Base-by-base conservation (phyloP, 2,888 invertebrate species). In the Mystacides longicornis region DNA sequence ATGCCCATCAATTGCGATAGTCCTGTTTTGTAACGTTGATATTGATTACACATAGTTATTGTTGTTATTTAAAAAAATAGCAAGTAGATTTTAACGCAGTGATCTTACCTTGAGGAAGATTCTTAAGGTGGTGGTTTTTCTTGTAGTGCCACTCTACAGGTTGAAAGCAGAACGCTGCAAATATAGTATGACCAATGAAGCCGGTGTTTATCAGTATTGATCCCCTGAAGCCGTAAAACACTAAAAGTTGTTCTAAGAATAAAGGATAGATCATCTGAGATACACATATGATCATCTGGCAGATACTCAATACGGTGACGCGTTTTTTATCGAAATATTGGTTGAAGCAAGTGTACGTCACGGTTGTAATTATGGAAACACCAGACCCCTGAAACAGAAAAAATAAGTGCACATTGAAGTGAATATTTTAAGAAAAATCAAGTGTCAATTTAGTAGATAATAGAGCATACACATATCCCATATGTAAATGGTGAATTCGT, bases 311-410 rank as follows among this genome's bases (percentile, higher is more conserved):
- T 1, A 83, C 78, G 57, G 79, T 75, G 0, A 81, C 80, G 63
- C 83, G 74, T 64, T 73, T 81, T 57, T 71, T 76, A 9, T 79
- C 73, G 62, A 82, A 86, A 64, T 83, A 85, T 37, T 74, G 71
- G 62, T 85, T 85, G 51, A 86, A 72, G 1, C 80, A 79, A 1
- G 83, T 78, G 63, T 82, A 83, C 33, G 78, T 77, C 1, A 84
- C 77, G 2, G 84, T 82, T 19, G 82, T 73, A 70, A 84, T 77
- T 59, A 85, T 71, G 5, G 85, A 85, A 50, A 83, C 77, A 4
- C 85, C 85, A 18, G 83, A 67, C 62, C 81, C 81, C 55, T 56
- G 20, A 9, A 49, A 49, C n/a, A 45, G 16, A 43, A 16, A 11
- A 16, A 43, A 18, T 43, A 43, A 43, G 11, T 5, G 27, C 27